Percentiles rank a stretch among this genome's conserved stretches.
phyloP scores from a whole-genome alignment of 2,797 vertebrate genomes.

The Xiphorhynchus erythropygius region DNA sequence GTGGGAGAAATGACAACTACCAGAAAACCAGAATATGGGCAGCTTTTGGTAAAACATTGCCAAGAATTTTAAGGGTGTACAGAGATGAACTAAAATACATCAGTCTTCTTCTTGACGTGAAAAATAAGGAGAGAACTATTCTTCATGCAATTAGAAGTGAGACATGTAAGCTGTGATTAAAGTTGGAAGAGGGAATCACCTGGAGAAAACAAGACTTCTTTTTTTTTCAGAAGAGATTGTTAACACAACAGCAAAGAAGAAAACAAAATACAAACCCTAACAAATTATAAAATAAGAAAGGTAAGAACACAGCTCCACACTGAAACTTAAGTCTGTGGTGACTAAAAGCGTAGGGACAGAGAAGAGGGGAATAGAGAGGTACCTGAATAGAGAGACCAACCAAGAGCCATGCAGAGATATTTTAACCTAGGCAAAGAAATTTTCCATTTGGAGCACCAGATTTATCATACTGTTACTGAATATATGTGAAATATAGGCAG shows the following conservation, averaged over 20 bases:
- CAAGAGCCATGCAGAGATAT: neutral
- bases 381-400: neutral
- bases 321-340: neutral
- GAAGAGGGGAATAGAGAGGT: neutral
- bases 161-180: neutral
- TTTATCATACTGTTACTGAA: neutral
- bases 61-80: neutral
- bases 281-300: fast-evolving
- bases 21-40: neutral
- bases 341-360: neutral
- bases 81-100: neutral
- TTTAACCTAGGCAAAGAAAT: neutral
- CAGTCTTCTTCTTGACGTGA: neutral
- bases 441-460: neutral
- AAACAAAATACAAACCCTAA: neutral
- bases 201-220: neutral
- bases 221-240: neutral
- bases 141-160: neutral
- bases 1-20: neutral
- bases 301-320: neutral
- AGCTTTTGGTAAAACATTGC: neutral
- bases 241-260: neutral
- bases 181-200: neutral
- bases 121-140: neutral
- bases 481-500: neutral